Evolutionary conservation across 2,888 invertebrate genomes (phyloP).

Genomic region (Metallyticus violacea): DNA sequence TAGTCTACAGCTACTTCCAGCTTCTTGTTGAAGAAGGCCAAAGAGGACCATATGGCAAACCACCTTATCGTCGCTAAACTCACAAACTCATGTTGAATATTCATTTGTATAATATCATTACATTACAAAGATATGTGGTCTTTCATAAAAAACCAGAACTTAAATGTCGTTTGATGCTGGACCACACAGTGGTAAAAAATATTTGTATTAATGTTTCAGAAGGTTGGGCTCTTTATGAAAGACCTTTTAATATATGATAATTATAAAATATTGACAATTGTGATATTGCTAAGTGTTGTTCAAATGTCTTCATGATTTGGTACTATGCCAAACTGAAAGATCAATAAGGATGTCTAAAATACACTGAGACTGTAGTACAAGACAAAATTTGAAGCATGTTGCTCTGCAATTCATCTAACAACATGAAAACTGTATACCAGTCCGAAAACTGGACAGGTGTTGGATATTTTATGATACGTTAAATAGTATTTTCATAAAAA

Average conservation of each 20-base stretch:
- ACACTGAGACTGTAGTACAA: neutral
- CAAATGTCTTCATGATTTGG: neutral
- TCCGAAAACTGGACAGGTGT: neutral
- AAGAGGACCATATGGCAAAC: slow-evolving; percentile 70
- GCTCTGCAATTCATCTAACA: neutral
- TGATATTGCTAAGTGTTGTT: neutral
- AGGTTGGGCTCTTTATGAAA: neutral
- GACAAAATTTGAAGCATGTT: neutral
- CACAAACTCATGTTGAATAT: neutral
- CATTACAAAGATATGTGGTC: neutral
- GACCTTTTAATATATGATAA: neutral
- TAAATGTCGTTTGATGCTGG: neutral
- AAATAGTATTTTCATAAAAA: neutral
- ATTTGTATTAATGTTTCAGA: neutral
- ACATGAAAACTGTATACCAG: neutral
- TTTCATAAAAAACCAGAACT: neutral
- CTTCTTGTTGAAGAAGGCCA: slow-evolving; percentile 66
- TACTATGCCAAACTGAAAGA: too few species aligned
- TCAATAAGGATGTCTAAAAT: neutral
- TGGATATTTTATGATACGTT: neutral
- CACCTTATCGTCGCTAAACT: slow-evolving; percentile 56
- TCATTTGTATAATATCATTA: slow-evolving; percentile 25
- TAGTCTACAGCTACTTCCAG: slow-evolving; percentile 79
- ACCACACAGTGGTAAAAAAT: neutral
- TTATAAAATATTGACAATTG: neutral